Evolutionary conservation across 2,113 vertebrate genomes (phyloP).

Genomic region (Oreochromis tanganicae): DNA sequence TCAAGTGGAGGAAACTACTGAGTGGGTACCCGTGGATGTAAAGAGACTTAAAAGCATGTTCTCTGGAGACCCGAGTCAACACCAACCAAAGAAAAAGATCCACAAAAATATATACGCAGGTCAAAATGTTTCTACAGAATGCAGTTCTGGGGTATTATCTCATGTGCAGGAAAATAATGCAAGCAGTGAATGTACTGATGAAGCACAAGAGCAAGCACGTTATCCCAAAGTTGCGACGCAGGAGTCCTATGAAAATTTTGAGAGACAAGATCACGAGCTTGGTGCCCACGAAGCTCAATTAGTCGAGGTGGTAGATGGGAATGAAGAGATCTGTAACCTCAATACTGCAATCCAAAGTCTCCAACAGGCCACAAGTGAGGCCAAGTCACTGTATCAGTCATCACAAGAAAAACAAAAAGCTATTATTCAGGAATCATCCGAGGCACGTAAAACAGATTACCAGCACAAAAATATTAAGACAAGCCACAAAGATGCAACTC

Average conservation of each 20-base stretch:
- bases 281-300: constrained; percentile 30
- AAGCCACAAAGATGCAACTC: constrained; percentile 58
- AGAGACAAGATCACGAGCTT: background rate
- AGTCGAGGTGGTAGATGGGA: constrained; percentile 21
- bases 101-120: background rate
- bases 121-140: background rate
- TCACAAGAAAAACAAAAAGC: constrained; percentile 67
- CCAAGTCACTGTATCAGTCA: constrained; percentile 74
- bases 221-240: constrained; percentile 21
- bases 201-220: background rate
- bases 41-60: constrained; percentile 68
- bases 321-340: constrained; percentile 59
- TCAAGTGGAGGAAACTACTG: constrained; percentile 41
- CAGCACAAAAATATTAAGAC: constrained; percentile 45
- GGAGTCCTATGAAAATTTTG: background rate
- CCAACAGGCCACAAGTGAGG: constrained; percentile 74
- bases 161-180: constrained; percentile 20
- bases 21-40: constrained; percentile 65
- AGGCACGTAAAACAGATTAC: background rate
- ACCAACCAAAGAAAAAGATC: constrained; percentile 7
- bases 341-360: constrained; percentile 76
- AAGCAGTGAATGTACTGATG: background rate
- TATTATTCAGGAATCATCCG: background rate
- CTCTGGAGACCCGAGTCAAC: constrained; percentile 27
- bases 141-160: background rate